These are phyloP conservation scores for Enteromius argenteus DNA, from an alignment of 2,797 vertebrate genomes.

Conservation along the genomic window DNA sequence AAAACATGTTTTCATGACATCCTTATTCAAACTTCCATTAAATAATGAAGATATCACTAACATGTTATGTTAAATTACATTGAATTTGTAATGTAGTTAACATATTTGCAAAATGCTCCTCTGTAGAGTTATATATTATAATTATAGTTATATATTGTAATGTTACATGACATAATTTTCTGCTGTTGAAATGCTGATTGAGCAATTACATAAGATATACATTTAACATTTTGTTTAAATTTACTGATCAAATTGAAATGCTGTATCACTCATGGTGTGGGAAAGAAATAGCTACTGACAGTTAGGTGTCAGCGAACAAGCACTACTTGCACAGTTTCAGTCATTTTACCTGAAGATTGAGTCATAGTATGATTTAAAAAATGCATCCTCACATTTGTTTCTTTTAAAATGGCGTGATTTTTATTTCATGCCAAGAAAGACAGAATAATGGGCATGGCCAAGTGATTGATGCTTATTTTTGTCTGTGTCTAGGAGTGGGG, in stretches of 20 bases:
- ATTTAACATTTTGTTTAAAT: neutral
- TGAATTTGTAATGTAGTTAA: neutral
- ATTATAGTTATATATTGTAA: too few relatives aligned
- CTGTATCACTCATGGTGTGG: neutral
- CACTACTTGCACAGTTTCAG: neutral
- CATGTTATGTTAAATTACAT: neutral
- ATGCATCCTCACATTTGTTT: neutral
- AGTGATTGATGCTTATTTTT: neutral
- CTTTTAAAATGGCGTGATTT: neutral
- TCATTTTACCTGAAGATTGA: neutral
- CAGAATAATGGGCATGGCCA: neutral
- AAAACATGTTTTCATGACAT: neutral
- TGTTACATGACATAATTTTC: neutral
- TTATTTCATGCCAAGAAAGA: neutral
- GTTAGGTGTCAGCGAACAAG: neutral
- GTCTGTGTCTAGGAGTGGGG: slow-evolving; percentile 84
- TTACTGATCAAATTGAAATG: neutral
- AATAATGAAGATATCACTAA: neutral
- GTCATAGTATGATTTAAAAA: neutral
- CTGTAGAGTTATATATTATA: neutral
- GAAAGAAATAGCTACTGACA: neutral
- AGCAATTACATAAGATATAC: neutral
- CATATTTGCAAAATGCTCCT: neutral
- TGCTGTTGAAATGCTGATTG: neutral
- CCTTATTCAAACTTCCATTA: neutral